These are phyloP conservation scores for Lapara coniferarum DNA, from an alignment of 2,888 invertebrate species.

Conservation along the genomic window DNA sequence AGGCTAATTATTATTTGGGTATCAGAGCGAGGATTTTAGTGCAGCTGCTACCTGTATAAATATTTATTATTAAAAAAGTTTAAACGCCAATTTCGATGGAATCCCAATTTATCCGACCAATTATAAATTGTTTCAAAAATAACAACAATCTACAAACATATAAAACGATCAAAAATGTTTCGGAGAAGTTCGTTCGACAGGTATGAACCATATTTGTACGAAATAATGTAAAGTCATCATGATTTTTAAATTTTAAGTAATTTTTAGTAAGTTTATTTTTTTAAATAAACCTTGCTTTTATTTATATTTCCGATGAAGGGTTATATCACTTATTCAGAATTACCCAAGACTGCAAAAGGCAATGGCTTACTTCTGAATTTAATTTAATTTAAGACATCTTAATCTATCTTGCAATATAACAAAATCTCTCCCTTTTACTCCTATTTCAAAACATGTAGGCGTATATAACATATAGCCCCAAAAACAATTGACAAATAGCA, in stretches of 20 bases:
- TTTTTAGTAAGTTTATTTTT: neutral
- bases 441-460: neutral
- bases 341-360: no score
- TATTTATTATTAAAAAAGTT: conserved; percentile 81
- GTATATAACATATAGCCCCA: neutral
- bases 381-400: no score
- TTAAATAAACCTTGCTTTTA: no score
- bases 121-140: conserved; percentile 49
- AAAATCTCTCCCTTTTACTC: neutral
- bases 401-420: no score
- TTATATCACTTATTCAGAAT: no score
- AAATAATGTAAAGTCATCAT: neutral
- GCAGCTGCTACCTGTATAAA: conserved; percentile 84
- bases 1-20: conserved; percentile 83
- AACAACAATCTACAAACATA: conserved; percentile 26
- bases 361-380: no score
- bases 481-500: conserved; percentile 18
- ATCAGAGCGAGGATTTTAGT: conserved; percentile 78
- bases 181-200: conserved; percentile 25
- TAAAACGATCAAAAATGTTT: conserved; percentile 16
- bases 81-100: conserved; percentile 77
- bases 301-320: no score
- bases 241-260: neutral
- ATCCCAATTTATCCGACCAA: conserved; percentile 67
- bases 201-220: neutral